phyloP scores from a whole-genome alignment of 2,888 invertebrate genomes.

The Oscheius sp. region DNA sequence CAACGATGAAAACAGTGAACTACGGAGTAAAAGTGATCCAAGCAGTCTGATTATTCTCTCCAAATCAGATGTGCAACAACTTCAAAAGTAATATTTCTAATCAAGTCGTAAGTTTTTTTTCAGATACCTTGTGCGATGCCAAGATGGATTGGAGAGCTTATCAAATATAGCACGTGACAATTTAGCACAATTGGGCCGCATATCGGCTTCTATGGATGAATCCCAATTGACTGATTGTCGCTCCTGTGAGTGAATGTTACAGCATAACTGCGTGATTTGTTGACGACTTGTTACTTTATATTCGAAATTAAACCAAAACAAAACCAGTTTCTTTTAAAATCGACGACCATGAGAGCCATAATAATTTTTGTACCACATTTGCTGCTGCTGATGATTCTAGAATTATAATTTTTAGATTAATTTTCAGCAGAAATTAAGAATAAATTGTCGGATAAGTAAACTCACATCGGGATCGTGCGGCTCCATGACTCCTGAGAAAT shows the following conservation, averaged over 20 bases:
- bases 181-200: conserved; percentile 22
- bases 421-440: no score
- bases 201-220: conserved; percentile 1
- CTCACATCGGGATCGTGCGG: conserved; percentile 3
- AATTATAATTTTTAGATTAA: no score
- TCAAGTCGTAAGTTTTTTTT: neutral
- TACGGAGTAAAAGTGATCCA: neutral
- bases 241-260: no score
- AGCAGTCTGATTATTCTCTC: neutral
- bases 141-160: conserved; percentile 36
- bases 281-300: no score
- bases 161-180: conserved; percentile 26
- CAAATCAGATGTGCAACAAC: conserved; percentile 24
- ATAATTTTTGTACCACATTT: no score
- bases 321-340: no score
- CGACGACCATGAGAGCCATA: no score
- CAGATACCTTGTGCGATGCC: conserved; percentile 36
- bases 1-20: conserved; percentile 3
- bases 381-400: no score
- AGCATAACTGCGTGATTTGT: no score
- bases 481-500: neutral
- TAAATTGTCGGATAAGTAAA: neutral
- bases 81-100: conserved; percentile 19
- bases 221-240: no score
- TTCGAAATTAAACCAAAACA: no score